Evolutionary conservation across 92 coral and sea anemone species (phyloP), one percentile per base, ranked within the genome.

Genomic region (Meandrina meandrites): DNA sequence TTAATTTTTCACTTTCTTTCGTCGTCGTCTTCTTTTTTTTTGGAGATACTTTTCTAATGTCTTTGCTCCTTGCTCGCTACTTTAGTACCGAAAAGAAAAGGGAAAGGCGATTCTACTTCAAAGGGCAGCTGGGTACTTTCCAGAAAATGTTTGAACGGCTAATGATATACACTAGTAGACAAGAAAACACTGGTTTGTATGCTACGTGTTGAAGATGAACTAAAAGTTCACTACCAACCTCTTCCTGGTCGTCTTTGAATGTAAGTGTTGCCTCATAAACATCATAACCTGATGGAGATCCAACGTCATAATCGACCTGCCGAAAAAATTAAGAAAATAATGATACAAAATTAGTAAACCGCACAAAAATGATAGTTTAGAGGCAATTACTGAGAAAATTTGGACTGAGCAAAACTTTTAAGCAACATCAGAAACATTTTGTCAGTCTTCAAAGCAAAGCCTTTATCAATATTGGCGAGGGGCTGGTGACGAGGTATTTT

Each of bases 241-340:
- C 66, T 21, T 85, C 88, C 36, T 85, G 36, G 15, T 85, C 88
- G 16, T 85, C 88, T 47, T 76, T 32, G 68, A 85, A 85, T 47
- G 88, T 85, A 11, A 85, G 88, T 21, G 88, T 85, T 24, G 88
- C 88, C 74, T 85, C 88, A 15, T 85, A 85, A 76, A 85, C 88
- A 57, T 85, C 88, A 58, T 84, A 84, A 56, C 56, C 22, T 75
- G 45, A 30, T 48, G 48, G 53, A 30, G 80, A 56, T 84, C 37
- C 40, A 15, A 56, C 16, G 73, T 74, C 87, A 36, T 84, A 28
- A 4, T 56, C 48, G 12, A 86, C 84, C 89, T 85, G 45, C 35
- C 50, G 27, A 1, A 34, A 18, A n/a, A 50, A 50, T 13, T 4
- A 22, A 21, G 31, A 32, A 27, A 37, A 45, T 18, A 10, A 42